A percentile compares a stretch with the other conserved stretches of the same genome.
phyloP scores from a whole-genome alignment of 2,797 vertebrate genomes.

The Ctenopoma kingsleyae region DNA sequence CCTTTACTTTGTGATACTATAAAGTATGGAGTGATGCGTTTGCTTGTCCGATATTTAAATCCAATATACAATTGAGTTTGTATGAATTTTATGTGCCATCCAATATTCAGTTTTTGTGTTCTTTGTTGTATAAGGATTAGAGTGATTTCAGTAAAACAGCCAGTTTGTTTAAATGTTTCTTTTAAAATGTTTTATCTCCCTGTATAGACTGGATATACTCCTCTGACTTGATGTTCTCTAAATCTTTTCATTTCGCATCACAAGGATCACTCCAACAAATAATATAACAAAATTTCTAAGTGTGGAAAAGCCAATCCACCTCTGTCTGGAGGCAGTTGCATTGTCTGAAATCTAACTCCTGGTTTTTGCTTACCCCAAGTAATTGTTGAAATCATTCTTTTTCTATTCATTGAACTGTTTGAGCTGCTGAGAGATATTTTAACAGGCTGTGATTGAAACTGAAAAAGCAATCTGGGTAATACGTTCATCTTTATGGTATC shows the following conservation, averaged over 20 bases:
- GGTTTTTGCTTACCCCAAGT: neutral
- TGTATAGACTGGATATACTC: too few relatives aligned
- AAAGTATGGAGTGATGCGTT: neutral
- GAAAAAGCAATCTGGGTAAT: too few relatives aligned
- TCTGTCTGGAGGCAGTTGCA: neutral
- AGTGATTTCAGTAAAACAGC: too few relatives aligned
- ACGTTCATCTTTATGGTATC: neutral
- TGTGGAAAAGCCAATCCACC: neutral
- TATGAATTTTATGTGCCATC: neutral
- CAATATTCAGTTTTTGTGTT: neutral
- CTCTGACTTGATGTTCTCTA: too few relatives aligned
- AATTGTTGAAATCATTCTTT: neutral
- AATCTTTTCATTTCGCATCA: too few relatives aligned
- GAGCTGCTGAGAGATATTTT: neutral
- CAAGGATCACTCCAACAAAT: too few relatives aligned
- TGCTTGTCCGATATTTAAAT: too few relatives aligned
- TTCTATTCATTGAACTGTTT: neutral
- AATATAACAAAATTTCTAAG: too few relatives aligned
- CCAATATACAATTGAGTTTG: too few relatives aligned
- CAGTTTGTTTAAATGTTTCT: too few relatives aligned
- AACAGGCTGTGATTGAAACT: neutral
- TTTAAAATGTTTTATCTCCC: too few relatives aligned
- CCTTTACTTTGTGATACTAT: neutral
- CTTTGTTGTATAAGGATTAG: neutral
- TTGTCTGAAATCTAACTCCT: neutral